Conservation (phyloP, 1,140 invertebrate genomes). For the Plectrocnemia conspersa region DNA sequence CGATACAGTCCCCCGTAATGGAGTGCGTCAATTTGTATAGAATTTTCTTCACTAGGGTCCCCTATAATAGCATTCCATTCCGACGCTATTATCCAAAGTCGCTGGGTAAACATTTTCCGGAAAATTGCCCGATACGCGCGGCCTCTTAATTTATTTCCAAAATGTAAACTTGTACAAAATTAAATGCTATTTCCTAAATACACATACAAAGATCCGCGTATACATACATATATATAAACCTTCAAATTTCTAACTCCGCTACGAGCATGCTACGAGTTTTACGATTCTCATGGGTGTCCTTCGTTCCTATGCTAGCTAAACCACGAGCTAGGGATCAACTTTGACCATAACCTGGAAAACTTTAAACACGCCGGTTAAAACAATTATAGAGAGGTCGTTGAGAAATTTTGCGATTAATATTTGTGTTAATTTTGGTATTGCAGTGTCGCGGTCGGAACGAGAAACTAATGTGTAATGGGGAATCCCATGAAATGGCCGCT, state of each 20-base stretch:
- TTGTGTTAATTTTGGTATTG: too few species aligned
- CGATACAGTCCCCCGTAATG: conserved; percentile 10
- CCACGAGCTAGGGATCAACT: conserved; percentile 7
- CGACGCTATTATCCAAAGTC: conserved; percentile 18
- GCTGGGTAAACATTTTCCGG: conserved; percentile 15
- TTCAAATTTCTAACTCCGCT: too few species aligned
- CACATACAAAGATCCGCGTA: too few species aligned
- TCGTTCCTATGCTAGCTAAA: too few species aligned
- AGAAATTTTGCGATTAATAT: too few species aligned
- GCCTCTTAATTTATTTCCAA: too few species aligned
- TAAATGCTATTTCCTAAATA: too few species aligned
- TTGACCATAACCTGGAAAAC: conserved; percentile 3
- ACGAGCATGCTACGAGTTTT: conserved; percentile 14
- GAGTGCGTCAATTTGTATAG: conserved; percentile 24
- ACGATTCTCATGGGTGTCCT: conserved; percentile 16
- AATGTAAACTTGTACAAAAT: too few species aligned
- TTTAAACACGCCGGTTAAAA: too few species aligned
- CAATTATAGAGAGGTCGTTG: too few species aligned
- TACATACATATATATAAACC: too few species aligned
- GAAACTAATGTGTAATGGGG: conserved; percentile 29
- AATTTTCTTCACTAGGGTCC: conserved; percentile 13
- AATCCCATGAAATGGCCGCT: conserved; percentile 25
- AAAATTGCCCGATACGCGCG: conserved; percentile 10
- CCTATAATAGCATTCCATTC: conserved; percentile 19
- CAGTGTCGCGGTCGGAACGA: neutral